These are phyloP conservation scores for Octonoba sinensis DNA, from an alignment of 2,888 invertebrate genomes.

Conservation along the genomic window DNA sequence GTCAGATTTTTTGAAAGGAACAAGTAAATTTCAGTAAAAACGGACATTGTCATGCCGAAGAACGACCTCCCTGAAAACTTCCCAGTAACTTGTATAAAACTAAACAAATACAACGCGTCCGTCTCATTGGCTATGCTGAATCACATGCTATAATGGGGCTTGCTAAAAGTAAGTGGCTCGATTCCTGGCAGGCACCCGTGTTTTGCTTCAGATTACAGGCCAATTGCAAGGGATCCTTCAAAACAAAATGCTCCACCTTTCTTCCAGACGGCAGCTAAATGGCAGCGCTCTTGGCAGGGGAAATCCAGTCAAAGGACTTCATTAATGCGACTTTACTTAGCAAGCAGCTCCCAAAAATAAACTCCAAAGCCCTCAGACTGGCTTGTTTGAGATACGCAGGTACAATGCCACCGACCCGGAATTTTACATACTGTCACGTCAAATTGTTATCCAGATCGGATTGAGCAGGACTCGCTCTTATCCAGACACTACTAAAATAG, in stretches of 20 bases:
- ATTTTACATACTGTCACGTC: constrained; percentile 11
- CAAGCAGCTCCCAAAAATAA: constrained; percentile 48
- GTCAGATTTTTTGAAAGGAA: background rate
- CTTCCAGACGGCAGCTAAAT: constrained; percentile 56
- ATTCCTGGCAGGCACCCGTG: constrained; percentile 50
- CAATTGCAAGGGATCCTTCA: constrained; percentile 36
- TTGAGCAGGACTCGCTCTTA: background rate
- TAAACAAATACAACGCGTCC: constrained; percentile 32
- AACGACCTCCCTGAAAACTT: background rate
- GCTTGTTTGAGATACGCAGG: background rate
- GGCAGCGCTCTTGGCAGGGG: constrained; percentile 38
- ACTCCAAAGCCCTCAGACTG: too few species aligned
- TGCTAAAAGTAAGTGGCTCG: constrained; percentile 42
- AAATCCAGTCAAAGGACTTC: constrained; percentile 51
- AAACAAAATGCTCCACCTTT: constrained; percentile 24
- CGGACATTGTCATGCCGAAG: background rate
- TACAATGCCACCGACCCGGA: constrained; percentile 4
- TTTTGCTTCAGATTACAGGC: constrained; percentile 61
- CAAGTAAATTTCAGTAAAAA: background rate
- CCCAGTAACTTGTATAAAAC: constrained; percentile 31
- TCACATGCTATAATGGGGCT: constrained; percentile 53
- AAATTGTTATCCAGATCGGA: background rate
- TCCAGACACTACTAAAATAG: too few species aligned
- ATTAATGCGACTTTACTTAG: constrained; percentile 50
- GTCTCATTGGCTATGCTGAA: constrained; percentile 44